Conservation (phyloP, 2,888 invertebrate genomes). For the Drosophila anomelani region DNA sequence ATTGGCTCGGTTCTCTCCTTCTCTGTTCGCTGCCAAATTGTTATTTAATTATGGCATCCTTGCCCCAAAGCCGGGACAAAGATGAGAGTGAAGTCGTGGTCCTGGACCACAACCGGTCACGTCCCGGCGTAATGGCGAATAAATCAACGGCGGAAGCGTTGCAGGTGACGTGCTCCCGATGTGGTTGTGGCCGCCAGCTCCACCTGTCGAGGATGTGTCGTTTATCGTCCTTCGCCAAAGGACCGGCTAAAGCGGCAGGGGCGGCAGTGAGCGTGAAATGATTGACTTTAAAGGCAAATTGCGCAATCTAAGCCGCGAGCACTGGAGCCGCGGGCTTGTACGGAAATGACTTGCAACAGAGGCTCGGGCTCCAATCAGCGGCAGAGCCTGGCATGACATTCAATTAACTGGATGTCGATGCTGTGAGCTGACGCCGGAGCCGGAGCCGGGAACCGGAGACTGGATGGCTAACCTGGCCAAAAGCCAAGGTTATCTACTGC, state of each 20-base stretch:
- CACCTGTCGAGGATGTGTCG: conserved; percentile 30
- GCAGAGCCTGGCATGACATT: conserved; percentile 50
- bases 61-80: conserved; percentile 8
- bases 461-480: conserved; percentile 26
- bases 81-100: conserved; percentile 1
- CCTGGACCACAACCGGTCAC: conserved; percentile 44
- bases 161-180: conserved; percentile 48
- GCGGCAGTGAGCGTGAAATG: conserved; percentile 48
- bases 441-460: background rate
- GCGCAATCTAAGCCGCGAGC: conserved; percentile 50
- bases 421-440: background rate
- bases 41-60: conserved; percentile 68
- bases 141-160: conserved; percentile 60
- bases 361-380: conserved; percentile 22
- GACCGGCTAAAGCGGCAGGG: background rate
- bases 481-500: conserved; percentile 61
- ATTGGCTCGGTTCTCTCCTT: conserved; percentile 10
- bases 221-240: conserved; percentile 17
- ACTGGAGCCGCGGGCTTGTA: background rate
- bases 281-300: conserved; percentile 72
- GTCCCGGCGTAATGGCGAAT: conserved; percentile 58
- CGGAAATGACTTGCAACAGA: conserved; percentile 44
- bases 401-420: conserved; percentile 64
- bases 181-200: conserved; percentile 21
- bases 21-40: conserved; percentile 46